Evolutionary conservation across 2,888 invertebrate species (phyloP), one percentile per base, ranked within the genome.

Genomic region (Saturnia pavonia): DNA sequence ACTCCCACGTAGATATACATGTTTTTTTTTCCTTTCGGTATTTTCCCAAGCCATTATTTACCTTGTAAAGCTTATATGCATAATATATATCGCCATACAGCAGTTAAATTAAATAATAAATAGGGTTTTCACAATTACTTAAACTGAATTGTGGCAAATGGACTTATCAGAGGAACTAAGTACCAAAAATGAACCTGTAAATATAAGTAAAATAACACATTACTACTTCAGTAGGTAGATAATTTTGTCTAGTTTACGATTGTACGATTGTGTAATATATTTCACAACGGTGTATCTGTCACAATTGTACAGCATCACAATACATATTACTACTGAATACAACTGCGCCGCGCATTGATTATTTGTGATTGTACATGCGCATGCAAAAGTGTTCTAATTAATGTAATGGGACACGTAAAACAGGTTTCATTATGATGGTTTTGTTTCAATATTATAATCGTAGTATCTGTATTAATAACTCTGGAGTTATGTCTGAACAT

Each of bases 321-420:
- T 19, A 40, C 40, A n/a, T 14, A 16, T 43, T 57, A 27, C 54
- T n/a, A 54, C 54, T 70, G 77, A 73, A 77, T 75, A 74, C 71
- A 72, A 71, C 75, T 70, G 69, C 71, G 72, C 75, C 71, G 75
- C 74, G 70, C 71, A 72, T 73, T 71, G 74, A 72, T 66, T 66
- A 60, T 71, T 65, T 66, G 19, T 60, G 57, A 27, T 19, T 57
- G 34, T 67, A 43, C 66, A 69, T 19, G 60, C 4, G 48, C 72
- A 72, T 70, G 69, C 69, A 22, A 40, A 71, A 74, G 12, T 72
- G 71, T 75, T 73, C 74, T 25, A 57, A 25, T 57, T 57, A 57
- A 25, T 25, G 12, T 0, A 12, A 57, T 25, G 25, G 3, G 12
- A 2, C 57, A 25, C 22, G 22, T 54, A 54, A 54, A 22, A 51